These are phyloP conservation scores for Spheniscus humboldti DNA, from an alignment of 2,797 vertebrate genomes.

Conservation along the genomic window DNA sequence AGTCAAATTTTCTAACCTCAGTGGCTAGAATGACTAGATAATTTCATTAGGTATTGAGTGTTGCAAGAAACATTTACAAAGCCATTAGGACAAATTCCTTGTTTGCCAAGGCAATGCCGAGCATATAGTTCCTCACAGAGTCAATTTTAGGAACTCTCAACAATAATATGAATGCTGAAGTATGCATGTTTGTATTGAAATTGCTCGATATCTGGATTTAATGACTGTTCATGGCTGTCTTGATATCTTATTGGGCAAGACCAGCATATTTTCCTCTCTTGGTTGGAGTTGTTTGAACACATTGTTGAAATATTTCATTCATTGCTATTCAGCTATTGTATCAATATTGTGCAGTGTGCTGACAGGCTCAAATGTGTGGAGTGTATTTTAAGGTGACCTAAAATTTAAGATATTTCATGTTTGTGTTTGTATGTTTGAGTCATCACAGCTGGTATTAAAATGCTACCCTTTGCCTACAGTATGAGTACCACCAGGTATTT, in stretches of 20 bases:
- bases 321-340: not conserved
- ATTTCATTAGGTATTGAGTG: conserved; percentile 27
- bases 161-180: not conserved
- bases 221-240: not conserved
- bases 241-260: not conserved
- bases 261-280: not conserved
- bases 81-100: not conserved
- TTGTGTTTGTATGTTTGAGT: not conserved
- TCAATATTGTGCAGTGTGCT: not conserved
- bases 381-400: not conserved
- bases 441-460: not conserved
- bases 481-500: not conserved
- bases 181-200: not conserved
- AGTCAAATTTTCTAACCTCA: not conserved
- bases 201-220: not conserved
- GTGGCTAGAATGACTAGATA: not conserved
- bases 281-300: not conserved
- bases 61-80: conserved; percentile 2
- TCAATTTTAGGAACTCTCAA: not conserved
- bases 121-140: conserved; percentile 16
- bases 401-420: not conserved
- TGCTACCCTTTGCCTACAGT: not conserved
- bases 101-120: not conserved
- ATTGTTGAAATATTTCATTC: not conserved
- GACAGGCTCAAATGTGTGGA: not conserved